phyloP scores from a whole-genome alignment of 2,888 invertebrate genomes.

The Nipponacmea schrenckii region DNA sequence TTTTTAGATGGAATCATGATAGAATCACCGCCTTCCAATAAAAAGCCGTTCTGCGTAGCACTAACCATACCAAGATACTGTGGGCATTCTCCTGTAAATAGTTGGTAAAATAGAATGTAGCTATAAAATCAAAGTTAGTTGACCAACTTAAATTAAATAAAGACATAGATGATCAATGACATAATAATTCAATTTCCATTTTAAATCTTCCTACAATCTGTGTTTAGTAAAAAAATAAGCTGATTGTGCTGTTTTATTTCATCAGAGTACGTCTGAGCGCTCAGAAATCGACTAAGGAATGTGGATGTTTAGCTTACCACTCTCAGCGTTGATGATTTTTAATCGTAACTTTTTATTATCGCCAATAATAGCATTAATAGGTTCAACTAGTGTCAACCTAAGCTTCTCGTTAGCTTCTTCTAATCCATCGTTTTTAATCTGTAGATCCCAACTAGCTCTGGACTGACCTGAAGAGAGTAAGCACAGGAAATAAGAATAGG shows the following conservation, averaged over 20 bases:
- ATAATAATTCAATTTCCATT: too few relatives aligned
- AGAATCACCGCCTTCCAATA: neutral
- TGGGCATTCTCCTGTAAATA: slow-evolving; percentile 53
- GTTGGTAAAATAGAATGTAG: neutral
- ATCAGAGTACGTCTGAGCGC: too few relatives aligned
- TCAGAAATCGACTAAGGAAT: too few relatives aligned
- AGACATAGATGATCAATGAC: too few relatives aligned
- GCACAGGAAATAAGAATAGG: too few relatives aligned
- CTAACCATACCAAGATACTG: slow-evolving; percentile 61
- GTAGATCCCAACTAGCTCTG: slow-evolving; percentile 54
- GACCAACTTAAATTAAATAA: too few relatives aligned
- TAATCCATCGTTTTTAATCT: slow-evolving; percentile 53
- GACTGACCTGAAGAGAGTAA: slow-evolving; percentile 47
- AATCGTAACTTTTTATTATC: slow-evolving; percentile 52
- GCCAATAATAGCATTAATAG: slow-evolving; percentile 61
- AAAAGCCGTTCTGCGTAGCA: slow-evolving; percentile 34
- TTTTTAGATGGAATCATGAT: slow-evolving; percentile 3
- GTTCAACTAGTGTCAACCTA: slow-evolving; percentile 54
- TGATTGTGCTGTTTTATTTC: too few relatives aligned
- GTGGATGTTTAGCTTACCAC: slow-evolving; percentile 54
- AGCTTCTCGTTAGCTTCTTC: slow-evolving; percentile 61
- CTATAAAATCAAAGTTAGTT: too few relatives aligned
- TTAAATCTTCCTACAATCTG: too few relatives aligned
- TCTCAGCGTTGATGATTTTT: slow-evolving; percentile 57
- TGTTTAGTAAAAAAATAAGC: too few relatives aligned